Evolutionary conservation across 2,113 vertebrate species (phyloP).

Genomic region (Corythornis cristatus): DNA sequence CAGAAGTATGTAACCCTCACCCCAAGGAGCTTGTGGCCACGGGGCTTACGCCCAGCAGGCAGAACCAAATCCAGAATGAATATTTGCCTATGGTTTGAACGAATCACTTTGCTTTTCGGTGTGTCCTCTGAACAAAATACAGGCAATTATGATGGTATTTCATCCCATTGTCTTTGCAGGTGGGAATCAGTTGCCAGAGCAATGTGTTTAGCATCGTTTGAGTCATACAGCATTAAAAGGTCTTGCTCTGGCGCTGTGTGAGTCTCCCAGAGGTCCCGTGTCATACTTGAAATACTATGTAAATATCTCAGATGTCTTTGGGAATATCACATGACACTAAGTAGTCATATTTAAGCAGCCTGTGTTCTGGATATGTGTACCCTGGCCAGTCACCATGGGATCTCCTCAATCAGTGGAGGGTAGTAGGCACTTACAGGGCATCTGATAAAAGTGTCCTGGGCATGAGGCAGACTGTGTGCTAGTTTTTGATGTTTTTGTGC

Average conservation of each 20-base stretch:
- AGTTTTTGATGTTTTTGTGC: background rate
- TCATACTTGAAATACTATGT: background rate
- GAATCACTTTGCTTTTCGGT: background rate
- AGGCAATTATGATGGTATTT: background rate
- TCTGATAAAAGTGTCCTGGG: background rate
- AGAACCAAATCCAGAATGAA: background rate
- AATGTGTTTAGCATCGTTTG: accelerated
- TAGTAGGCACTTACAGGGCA: too few species aligned
- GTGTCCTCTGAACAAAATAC: background rate
- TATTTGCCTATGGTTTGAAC: background rate
- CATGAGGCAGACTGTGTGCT: background rate
- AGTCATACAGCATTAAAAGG: background rate
- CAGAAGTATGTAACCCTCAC: background rate
- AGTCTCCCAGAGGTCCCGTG: background rate
- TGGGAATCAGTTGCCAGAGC: background rate
- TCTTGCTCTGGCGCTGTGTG: background rate
- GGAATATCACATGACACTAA: background rate
- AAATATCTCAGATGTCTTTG: background rate
- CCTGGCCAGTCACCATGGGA: background rate
- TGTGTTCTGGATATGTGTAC: background rate
- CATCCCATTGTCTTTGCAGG: background rate
- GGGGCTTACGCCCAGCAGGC: background rate
- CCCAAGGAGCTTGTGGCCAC: background rate
- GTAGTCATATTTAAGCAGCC: background rate
- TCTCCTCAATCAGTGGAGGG: background rate